Evolutionary conservation across 1,140 invertebrate species (phyloP).

Genomic region (Dendroctonus valens): DNA sequence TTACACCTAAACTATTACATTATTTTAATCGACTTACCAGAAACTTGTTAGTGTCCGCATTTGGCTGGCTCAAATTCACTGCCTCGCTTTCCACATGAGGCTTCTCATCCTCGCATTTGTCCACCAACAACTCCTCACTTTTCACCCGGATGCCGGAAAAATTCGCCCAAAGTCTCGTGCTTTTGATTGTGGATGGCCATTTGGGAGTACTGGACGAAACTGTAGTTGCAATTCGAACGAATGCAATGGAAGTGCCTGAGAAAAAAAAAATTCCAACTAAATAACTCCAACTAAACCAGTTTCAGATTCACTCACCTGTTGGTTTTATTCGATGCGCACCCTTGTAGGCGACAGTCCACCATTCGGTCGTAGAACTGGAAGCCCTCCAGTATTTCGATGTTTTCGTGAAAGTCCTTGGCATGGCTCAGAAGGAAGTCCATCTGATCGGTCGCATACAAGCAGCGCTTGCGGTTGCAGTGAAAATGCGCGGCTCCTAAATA

Average conservation of each 20-base stretch:
- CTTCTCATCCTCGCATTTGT: constrained; percentile 11
- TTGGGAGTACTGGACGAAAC: constrained; percentile 71
- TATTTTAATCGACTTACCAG: constrained; percentile 47
- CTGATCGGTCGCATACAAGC: constrained; percentile 55
- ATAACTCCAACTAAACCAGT: too few species aligned
- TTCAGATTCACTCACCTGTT: constrained; percentile 11
- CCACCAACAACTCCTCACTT: constrained; percentile 36
- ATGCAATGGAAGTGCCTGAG: constrained; percentile 75
- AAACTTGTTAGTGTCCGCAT: constrained; percentile 42
- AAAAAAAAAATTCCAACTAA: not conserved
- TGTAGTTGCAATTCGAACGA: constrained; percentile 69
- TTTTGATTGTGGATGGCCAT: constrained; percentile 73
- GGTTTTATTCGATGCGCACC: constrained; percentile 58
- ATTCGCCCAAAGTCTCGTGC: constrained; percentile 51
- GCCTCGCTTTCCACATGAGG: constrained; percentile 34
- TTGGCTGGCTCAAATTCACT: constrained; percentile 42
- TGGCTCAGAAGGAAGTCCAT: constrained; percentile 54
- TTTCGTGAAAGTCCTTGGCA: constrained; percentile 80
- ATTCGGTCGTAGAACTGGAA: constrained; percentile 79
- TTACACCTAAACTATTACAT: too few species aligned
- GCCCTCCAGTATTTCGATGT: constrained; percentile 76
- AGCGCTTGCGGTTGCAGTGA: constrained; percentile 75
- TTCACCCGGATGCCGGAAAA: constrained; percentile 30
- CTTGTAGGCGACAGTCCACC: constrained; percentile 69
- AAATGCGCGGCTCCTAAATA: constrained; percentile 60